Conservation (phyloP, 2,797 vertebrate genomes). For the Poecilia gillii region DNA sequence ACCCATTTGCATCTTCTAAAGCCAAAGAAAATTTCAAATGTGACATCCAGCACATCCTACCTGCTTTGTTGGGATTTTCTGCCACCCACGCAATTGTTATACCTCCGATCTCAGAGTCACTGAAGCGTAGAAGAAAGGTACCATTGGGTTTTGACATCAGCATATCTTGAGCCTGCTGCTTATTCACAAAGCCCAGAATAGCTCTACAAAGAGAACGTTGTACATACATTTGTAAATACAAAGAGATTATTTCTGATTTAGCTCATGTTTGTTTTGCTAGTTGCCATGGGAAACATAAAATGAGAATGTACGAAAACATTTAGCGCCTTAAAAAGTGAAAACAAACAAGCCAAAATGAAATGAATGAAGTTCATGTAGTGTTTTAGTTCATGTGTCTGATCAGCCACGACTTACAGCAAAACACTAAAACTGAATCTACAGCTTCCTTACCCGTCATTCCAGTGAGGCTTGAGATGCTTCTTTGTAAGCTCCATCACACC, state of each 20-base stretch:
- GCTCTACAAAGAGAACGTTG: slow-evolving; percentile 79
- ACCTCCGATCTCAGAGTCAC: slow-evolving; percentile 96
- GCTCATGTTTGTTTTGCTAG: slow-evolving; percentile 12
- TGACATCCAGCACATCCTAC: slow-evolving; percentile 46
- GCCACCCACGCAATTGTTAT: slow-evolving; percentile 98
- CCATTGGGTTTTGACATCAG: slow-evolving; percentile 97
- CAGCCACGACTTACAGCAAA: slow-evolving; percentile 46
- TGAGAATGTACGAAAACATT: slow-evolving; percentile 19
- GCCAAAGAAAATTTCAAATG: neutral
- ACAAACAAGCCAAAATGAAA: slow-evolving; percentile 28
- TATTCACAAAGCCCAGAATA: slow-evolving; percentile 96
- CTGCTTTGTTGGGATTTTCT: slow-evolving; percentile 87
- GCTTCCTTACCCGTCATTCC: slow-evolving; percentile 93
- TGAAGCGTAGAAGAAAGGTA: slow-evolving; percentile 96
- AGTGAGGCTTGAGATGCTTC: slow-evolving; percentile 93
- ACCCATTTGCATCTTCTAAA: neutral
- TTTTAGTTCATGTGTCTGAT: slow-evolving; percentile 16
- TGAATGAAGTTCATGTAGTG: neutral
- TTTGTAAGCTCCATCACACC: slow-evolving; percentile 98
- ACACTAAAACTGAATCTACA: slow-evolving; percentile 3
- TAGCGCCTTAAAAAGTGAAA: slow-evolving; percentile 16
- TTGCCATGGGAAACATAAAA: slow-evolving; percentile 48
- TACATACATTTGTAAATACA: neutral
- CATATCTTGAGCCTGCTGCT: slow-evolving; percentile 97
- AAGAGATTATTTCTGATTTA: neutral